phyloP scores from a whole-genome alignment of 2,888 invertebrate genomes.

The Lydus trimaculatus region DNA sequence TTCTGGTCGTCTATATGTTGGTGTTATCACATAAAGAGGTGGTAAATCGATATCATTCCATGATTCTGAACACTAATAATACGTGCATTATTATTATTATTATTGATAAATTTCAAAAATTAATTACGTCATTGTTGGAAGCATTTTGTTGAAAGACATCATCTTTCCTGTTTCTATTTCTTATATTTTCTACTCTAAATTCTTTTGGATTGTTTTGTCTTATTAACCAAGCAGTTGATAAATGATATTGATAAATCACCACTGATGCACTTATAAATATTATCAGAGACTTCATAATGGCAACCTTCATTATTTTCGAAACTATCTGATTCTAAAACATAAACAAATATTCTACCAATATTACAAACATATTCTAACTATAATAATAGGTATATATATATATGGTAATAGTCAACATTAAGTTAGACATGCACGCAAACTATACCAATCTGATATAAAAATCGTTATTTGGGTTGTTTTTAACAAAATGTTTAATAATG shows the following conservation, averaged over 20 bases:
- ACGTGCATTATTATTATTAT: slow-evolving; percentile 15
- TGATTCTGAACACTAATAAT: neutral
- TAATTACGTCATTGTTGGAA: slow-evolving; percentile 18
- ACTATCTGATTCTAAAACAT: slow-evolving; percentile 51
- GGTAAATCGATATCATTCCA: slow-evolving; percentile 49
- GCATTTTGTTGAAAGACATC: slow-evolving; percentile 15
- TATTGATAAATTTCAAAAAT: too few relatives aligned
- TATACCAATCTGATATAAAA: neutral
- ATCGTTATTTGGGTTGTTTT: neutral
- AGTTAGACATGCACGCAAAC: neutral
- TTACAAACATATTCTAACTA: neutral
- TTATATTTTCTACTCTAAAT: slow-evolving; percentile 27
- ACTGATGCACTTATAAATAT: slow-evolving; percentile 69
- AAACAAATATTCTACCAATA: neutral
- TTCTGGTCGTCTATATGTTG: slow-evolving; percentile 77
- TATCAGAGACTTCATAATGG: slow-evolving; percentile 71
- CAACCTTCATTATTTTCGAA: slow-evolving; percentile 63
- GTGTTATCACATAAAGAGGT: slow-evolving; percentile 74
- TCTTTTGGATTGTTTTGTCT: slow-evolving; percentile 44
- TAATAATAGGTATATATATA: neutral
- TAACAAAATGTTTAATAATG: neutral
- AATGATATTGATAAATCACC: slow-evolving; percentile 71
- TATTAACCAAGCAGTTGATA: slow-evolving; percentile 64
- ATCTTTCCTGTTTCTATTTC: slow-evolving; percentile 37
- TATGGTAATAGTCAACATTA: neutral